phyloP scores from a whole-genome alignment of 2,888 invertebrate species.

The Drosophila anomalata region DNA sequence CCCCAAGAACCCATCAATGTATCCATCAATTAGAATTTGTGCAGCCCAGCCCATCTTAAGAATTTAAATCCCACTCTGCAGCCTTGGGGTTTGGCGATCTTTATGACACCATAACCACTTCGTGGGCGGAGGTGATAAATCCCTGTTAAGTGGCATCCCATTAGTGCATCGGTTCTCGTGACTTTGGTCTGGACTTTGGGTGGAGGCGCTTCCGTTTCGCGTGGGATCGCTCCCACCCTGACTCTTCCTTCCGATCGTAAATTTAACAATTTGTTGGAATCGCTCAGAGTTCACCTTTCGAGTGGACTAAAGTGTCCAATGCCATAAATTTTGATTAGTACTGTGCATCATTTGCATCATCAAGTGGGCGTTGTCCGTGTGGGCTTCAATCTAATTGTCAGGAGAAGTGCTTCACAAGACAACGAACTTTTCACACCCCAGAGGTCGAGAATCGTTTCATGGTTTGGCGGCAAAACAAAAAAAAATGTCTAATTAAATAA shows the following conservation, averaged over 20 bases:
- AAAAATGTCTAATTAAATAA: constrained; percentile 64
- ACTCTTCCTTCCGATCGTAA: constrained; percentile 59
- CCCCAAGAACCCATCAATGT: constrained; percentile 20
- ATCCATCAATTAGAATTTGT: constrained; percentile 32
- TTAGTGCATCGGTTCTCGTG: constrained; percentile 63
- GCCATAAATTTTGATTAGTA: constrained; percentile 78
- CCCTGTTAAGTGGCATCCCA: constrained; percentile 76
- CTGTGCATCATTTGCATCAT: constrained; percentile 24
- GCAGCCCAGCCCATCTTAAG: constrained; percentile 1
- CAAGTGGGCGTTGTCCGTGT: constrained; percentile 33
- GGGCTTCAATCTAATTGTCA: constrained; percentile 38
- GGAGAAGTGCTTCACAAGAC: neutral
- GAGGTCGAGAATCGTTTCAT: neutral
- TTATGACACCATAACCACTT: constrained; percentile 39
- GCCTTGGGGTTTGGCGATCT: constrained; percentile 37
- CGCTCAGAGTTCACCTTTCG: constrained; percentile 43
- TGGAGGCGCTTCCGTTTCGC: constrained; percentile 64
- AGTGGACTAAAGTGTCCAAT: constrained; percentile 53
- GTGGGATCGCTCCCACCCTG: constrained; percentile 71
- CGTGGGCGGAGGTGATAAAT: constrained; percentile 80
- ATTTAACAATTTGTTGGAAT: constrained; percentile 71
- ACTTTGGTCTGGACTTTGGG: constrained; percentile 5
- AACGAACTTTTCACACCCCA: constrained; percentile 2
- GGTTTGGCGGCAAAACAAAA: constrained; percentile 21
- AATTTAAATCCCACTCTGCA: constrained; percentile 14